phyloP scores from a whole-genome alignment of 2,888 invertebrate genomes.

The Biston betularia region DNA sequence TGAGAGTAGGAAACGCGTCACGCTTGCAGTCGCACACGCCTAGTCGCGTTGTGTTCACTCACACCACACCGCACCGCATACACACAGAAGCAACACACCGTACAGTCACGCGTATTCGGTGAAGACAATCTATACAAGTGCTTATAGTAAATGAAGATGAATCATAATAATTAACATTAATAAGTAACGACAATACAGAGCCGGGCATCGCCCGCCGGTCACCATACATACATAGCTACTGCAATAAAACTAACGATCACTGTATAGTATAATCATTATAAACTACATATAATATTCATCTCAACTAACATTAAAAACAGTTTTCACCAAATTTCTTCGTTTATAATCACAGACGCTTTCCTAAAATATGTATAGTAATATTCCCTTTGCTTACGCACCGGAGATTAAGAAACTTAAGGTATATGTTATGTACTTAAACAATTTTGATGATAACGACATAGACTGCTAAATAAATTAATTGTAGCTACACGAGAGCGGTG shows the following conservation, averaged over 20 bases:
- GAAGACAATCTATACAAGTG: slow-evolving; percentile 52
- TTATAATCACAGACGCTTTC: slow-evolving; percentile 86
- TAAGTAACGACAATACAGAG: slow-evolving; percentile 40
- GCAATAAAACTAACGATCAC: slow-evolving; percentile 68
- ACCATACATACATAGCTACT: slow-evolving; percentile 48
- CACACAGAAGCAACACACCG: slow-evolving; percentile 56
- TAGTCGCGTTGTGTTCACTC: background rate
- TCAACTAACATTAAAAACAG: slow-evolving; percentile 76
- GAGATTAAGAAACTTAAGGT: slow-evolving; percentile 71
- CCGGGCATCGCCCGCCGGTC: slow-evolving; percentile 28
- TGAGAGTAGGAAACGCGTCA: background rate
- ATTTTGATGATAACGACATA: slow-evolving; percentile 73
- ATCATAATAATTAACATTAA: slow-evolving; percentile 34
- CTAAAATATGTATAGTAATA: slow-evolving; percentile 80
- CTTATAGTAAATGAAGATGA: slow-evolving; percentile 49
- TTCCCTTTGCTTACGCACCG: slow-evolving; percentile 71
- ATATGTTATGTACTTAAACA: slow-evolving; percentile 70
- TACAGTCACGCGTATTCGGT: slow-evolving; percentile 40
- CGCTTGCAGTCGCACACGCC: background rate
- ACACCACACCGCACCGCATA: slow-evolving; percentile 24
- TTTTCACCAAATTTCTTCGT: slow-evolving; percentile 82
- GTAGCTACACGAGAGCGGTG: slow-evolving; percentile 79
- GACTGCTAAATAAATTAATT: slow-evolving; percentile 81
- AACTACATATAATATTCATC: slow-evolving; percentile 63
- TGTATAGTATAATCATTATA: slow-evolving; percentile 55